Evolutionary conservation across 1,140 invertebrate genomes (phyloP).

Genomic region (Saccostrea cuccullata): DNA sequence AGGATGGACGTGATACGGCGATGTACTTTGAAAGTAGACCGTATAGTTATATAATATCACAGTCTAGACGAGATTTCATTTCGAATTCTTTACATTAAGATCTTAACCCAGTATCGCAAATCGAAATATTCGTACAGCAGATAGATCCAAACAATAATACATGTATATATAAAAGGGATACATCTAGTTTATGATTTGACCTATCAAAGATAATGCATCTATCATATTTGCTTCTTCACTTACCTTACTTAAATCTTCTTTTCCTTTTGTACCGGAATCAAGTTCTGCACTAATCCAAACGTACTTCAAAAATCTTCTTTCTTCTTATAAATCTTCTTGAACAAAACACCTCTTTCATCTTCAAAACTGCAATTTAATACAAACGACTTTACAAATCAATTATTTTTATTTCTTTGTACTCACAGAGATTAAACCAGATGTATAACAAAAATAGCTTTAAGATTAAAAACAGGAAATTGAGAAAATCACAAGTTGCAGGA

Average conservation of each 20-base stretch:
- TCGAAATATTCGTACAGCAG: too few relatives aligned
- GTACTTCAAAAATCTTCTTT: not conserved
- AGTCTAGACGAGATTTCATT: too few relatives aligned
- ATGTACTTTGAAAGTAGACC: too few relatives aligned
- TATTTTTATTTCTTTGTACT: constrained; percentile 4
- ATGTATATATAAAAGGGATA: too few relatives aligned
- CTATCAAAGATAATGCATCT: not conserved
- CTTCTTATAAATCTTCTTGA: not conserved
- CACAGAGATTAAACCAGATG: not conserved
- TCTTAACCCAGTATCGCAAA: too few relatives aligned
- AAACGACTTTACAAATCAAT: not conserved
- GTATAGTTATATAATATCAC: too few relatives aligned
- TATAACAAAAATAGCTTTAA: not conserved
- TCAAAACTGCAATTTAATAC: not conserved
- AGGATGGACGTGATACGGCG: too few relatives aligned
- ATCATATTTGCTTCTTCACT: not conserved
- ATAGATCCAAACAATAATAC: too few relatives aligned
- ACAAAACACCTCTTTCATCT: not conserved
- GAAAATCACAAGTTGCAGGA: constrained; percentile 13
- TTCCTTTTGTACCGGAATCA: not conserved
- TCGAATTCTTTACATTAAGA: too few relatives aligned
- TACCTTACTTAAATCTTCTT: not conserved
- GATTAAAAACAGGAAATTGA: constrained; percentile 31
- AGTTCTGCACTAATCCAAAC: not conserved
- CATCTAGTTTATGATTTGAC: not conserved